These are phyloP conservation scores for Rhinolophus ferrumequinum DNA, from an alignment of 2,113 vertebrate species.

Conservation along the genomic window DNA sequence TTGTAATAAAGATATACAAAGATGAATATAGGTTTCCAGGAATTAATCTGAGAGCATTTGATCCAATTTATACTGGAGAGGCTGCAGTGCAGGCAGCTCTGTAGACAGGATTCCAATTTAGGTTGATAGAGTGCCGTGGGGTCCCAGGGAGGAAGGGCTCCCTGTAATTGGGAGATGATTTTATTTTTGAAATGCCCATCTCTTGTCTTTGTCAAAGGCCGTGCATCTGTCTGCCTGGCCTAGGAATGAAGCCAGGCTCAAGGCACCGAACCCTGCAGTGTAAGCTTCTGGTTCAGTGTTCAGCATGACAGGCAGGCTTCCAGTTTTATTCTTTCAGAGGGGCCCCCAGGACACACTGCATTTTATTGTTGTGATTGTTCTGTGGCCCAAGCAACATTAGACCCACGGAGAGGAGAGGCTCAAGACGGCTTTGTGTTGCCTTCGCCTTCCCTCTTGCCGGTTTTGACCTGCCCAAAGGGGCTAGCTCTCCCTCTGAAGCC, in stretches of 20 bases:
- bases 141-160: conserved; percentile 76
- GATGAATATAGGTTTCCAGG: conserved; percentile 69
- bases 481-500: background rate
- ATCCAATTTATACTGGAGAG: conserved; percentile 82
- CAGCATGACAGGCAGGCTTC: background rate
- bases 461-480: conserved; percentile 38
- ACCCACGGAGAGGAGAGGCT: background rate
- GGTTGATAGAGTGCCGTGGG: conserved; percentile 79
- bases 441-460: background rate
- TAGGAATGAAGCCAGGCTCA: conserved; percentile 24
- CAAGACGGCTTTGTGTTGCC: background rate
- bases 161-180: conserved; percentile 79
- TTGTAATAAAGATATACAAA: conserved; percentile 76
- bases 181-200: conserved; percentile 80
- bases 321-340: conserved; percentile 59
- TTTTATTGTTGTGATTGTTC: background rate
- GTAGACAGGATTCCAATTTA: conserved; percentile 81
- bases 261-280: background rate
- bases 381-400: background rate
- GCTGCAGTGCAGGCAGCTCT: conserved; percentile 72
- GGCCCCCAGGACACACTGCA: conserved; percentile 38
- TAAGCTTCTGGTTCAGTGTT: background rate
- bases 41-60: conserved; percentile 83
- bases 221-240: conserved; percentile 20
- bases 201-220: conserved; percentile 70